Conservation (phyloP, 2,888 invertebrate species). For the Horisme vitalbata region DNA sequence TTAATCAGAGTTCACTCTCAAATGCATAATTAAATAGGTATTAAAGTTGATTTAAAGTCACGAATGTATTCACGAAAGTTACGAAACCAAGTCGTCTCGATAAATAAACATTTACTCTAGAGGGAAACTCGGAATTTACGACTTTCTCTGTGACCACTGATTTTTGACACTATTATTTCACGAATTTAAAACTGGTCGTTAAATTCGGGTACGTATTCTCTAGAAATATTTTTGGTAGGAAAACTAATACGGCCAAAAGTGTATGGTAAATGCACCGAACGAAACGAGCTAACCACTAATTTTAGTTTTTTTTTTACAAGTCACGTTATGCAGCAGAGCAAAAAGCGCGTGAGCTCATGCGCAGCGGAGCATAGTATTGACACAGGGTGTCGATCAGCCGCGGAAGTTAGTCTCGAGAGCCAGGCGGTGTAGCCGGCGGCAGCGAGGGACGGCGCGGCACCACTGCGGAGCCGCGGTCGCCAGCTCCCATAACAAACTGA, state of each 20-base stretch:
- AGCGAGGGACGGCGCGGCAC: conserved; percentile 67
- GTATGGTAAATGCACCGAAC: conserved; percentile 19
- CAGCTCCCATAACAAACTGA: conserved; percentile 51
- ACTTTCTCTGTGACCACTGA: conserved; percentile 60
- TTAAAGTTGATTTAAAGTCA: conserved; percentile 39
- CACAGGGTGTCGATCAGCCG: conserved; percentile 57
- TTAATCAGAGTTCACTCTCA: conserved; percentile 31
- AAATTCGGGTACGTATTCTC: conserved; percentile 18
- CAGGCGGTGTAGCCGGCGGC: conserved; percentile 54
- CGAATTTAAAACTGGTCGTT: conserved; percentile 28
- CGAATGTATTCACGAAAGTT: conserved; percentile 46
- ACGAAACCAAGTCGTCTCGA: conserved; percentile 47
- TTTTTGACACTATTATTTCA: conserved; percentile 44
- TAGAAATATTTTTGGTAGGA: conserved; percentile 3
- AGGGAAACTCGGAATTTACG: conserved; percentile 49
- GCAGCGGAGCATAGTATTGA: conserved; percentile 63
- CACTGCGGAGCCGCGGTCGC: conserved; percentile 50
- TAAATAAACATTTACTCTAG: conserved; percentile 55
- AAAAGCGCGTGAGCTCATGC: conserved; percentile 56
- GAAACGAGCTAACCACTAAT: conserved; percentile 47
- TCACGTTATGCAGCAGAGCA: conserved; percentile 63
- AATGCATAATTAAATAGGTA: conserved; percentile 31
- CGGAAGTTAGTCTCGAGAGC: conserved; percentile 29
- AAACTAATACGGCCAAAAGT: neutral
- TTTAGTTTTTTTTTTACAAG: conserved; percentile 58